phyloP scores from a whole-genome alignment of 23 tunicate species.

The Botrylloides violaceus region DNA sequence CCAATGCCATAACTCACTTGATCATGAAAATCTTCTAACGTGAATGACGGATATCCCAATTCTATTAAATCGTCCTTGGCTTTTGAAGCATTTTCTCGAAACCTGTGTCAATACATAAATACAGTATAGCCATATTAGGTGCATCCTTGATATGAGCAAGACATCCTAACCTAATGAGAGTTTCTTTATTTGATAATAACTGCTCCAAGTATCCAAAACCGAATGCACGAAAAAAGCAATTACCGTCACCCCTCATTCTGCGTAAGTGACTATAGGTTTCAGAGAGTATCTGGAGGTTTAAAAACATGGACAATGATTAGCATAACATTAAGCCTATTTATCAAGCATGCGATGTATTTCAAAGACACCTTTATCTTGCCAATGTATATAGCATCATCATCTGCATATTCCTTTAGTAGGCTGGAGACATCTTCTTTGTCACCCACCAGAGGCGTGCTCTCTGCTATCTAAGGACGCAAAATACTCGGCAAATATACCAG shows the following conservation, averaged over 20 bases:
- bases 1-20: constrained; percentile 28
- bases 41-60: constrained; percentile 77
- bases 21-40: constrained; percentile 88
- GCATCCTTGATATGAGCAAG: neutral
- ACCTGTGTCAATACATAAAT: too few relatives aligned
- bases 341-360: too few relatives aligned
- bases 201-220: constrained; percentile 88
- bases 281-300: constrained; percentile 30
- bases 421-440: constrained; percentile 30
- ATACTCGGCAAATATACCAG: neutral
- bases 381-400: constrained; percentile 48
- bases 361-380: constrained; percentile 44
- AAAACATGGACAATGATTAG: too few relatives aligned
- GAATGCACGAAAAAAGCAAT: constrained; percentile 89
- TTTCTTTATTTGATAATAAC: constrained; percentile 41
- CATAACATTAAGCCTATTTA: too few relatives aligned
- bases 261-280: constrained; percentile 57
- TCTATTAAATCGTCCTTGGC: constrained; percentile 52
- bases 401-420: constrained; percentile 53
- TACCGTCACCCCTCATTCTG: constrained; percentile 86
- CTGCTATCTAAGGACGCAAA: constrained; percentile 48
- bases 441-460: constrained; percentile 49
- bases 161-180: constrained; percentile 27
- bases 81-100: constrained; percentile 39
- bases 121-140: too few relatives aligned